Base-by-base conservation (phyloP, 1,140 invertebrate genomes). In the Theocolax elegans region DNA sequence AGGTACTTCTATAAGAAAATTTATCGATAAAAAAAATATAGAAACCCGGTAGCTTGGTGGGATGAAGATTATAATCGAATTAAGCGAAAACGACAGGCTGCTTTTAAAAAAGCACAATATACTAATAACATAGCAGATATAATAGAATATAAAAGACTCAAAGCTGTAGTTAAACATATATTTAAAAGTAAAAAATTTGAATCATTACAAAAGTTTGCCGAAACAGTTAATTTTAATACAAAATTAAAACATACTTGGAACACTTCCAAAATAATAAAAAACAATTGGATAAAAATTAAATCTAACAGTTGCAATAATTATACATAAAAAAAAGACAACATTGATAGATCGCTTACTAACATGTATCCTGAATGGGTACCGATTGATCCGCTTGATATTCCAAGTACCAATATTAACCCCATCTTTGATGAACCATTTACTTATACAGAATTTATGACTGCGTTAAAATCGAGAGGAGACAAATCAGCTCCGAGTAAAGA, bases 21-120 rank as follows among this genome's bases (percentile, higher is more conserved):
- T 35, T 31, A 23, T 53, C n/a, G 15, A 4, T 31, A 35, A 42
- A 7, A 46, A 19, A 46, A 54, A 64, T 46, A 31, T 2, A 27
- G 51, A 12, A 66, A 72, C 42, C 29, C 19, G 13, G 42, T 23
- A 8, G 38, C 44, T 10, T 70, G 71, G 29, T 54, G 67, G 59
- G 51, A 75, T 19, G 7, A 27, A 2, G 64, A 73, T 8, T 73
- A 59, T 48, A 44, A 71, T n/a, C 21, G 49, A 17, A 12, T 56
- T 6, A 56, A 56, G 38, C 12, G 27, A 17, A 6, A 15, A 35
- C 8, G 53, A 38, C 8, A 38, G 19, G 53, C 53, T 2, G 53
- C 53, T 10, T 8, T 65, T 8, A 31, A 67, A 17, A 2, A 38
- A 67, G 12, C 13, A 67, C 8, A 56, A 60, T 48, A 58, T 15